Evolutionary conservation across 92 coral and sea anemone genomes (phyloP).

Genomic region (Phenganax subtilis): DNA sequence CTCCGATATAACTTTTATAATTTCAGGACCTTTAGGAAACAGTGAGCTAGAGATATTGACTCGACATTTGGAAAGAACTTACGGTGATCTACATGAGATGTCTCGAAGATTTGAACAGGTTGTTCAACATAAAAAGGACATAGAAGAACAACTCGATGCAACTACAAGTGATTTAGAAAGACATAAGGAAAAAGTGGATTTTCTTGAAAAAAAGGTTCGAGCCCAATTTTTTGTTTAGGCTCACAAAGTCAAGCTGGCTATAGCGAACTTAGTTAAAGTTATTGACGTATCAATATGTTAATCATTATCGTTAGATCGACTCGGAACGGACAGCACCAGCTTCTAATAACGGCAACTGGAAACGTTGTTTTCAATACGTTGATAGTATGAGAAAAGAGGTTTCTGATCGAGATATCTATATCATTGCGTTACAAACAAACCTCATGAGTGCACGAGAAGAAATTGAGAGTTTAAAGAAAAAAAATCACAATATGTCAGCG

Average conservation of each 20-base stretch:
- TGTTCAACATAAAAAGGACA: slow-evolving; percentile 43
- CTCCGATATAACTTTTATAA: slow-evolving; percentile 5
- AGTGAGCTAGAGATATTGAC: slow-evolving; percentile 57
- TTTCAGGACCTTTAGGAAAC: slow-evolving; percentile 24
- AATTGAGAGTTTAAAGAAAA: slow-evolving; percentile 15
- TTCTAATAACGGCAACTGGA: not conserved
- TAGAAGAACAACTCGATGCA: slow-evolving; percentile 50
- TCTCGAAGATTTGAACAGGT: slow-evolving; percentile 48
- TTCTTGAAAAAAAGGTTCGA: slow-evolving; percentile 44
- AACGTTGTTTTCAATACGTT: not conserved
- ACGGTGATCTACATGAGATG: slow-evolving; percentile 57
- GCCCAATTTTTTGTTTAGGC: too few species aligned
- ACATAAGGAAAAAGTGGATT: slow-evolving; percentile 46
- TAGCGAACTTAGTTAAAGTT: too few species aligned
- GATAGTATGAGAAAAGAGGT: slow-evolving; percentile 22
- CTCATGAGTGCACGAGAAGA: slow-evolving; percentile 56
- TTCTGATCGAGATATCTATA: slow-evolving; percentile 54
- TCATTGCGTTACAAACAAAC: slow-evolving; percentile 64
- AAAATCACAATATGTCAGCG: slow-evolving; percentile 9
- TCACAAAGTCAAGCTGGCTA: too few species aligned
- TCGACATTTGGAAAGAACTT: slow-evolving; percentile 54
- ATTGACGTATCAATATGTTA: not conserved
- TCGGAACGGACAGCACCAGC: not conserved
- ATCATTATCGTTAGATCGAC: not conserved
- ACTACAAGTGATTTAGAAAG: slow-evolving; percentile 48